A percentile compares a stretch with the other conserved stretches of the same genome.
These are phyloP conservation scores for Anisognathus igniventris DNA, from an alignment of 2,797 vertebrate genomes.

Conservation along the genomic window DNA sequence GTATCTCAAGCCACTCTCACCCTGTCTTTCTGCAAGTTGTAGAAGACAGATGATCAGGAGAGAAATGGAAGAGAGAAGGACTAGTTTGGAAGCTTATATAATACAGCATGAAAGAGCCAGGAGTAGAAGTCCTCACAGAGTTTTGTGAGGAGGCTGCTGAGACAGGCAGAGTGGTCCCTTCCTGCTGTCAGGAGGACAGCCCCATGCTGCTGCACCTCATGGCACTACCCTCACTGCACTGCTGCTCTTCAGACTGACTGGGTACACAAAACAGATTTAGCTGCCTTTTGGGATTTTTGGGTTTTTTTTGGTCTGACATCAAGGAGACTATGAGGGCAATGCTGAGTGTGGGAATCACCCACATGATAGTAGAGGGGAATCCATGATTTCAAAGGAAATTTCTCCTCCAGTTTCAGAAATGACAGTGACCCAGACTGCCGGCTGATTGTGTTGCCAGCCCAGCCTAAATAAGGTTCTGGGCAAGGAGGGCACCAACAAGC, in stretches of 20 bases:
- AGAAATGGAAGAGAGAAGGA: background rate
- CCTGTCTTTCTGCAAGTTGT: background rate
- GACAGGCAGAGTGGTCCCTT: background rate
- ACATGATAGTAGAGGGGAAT: background rate
- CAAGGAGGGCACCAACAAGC: background rate
- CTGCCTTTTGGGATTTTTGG: background rate
- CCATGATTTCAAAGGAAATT: background rate
- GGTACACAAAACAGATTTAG: background rate
- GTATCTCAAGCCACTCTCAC: background rate
- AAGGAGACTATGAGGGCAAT: background rate
- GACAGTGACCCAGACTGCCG: background rate
- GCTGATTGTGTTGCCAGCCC: fast-evolving
- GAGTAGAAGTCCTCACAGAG: background rate
- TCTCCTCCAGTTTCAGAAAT: background rate
- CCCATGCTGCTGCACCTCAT: fast-evolving
- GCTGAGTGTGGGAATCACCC: background rate
- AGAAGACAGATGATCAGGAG: background rate
- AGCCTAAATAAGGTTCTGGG: background rate
- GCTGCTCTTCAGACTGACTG: background rate
- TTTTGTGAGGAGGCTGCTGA: background rate
- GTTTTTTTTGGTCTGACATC: background rate
- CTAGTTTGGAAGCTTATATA: background rate
- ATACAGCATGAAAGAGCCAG: background rate
- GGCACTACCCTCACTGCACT: fast-evolving
- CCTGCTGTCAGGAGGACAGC: background rate